These are phyloP conservation scores for Drosophila yakuba DNA, from an alignment of 1,140 invertebrate species.

Conservation along the genomic window DNA sequence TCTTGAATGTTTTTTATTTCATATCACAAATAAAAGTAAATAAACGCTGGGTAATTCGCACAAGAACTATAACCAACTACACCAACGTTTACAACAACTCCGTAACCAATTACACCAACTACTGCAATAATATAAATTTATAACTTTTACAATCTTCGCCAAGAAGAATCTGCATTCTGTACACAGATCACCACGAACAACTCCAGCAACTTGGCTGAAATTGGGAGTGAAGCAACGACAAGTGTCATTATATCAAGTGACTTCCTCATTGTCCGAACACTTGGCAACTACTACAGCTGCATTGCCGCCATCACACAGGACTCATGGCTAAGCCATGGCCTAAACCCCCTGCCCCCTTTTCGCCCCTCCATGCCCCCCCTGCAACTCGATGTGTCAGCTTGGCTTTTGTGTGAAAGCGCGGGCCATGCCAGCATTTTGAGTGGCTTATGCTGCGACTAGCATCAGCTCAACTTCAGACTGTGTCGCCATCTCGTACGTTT, in stretches of 20 bases:
- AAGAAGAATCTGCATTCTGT: neutral
- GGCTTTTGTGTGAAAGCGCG: conserved; percentile 42
- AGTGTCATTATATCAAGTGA: conserved; percentile 81
- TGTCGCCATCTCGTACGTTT: conserved; percentile 7
- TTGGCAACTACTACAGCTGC: conserved; percentile 31
- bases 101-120: neutral
- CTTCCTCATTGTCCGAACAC: conserved; percentile 66
- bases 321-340: conserved; percentile 25
- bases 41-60: no score
- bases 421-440: conserved; percentile 71
- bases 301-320: conserved; percentile 11
- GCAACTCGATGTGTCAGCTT: conserved; percentile 40
- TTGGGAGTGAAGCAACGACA: conserved; percentile 53
- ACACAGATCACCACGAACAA: neutral
- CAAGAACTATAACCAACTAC: no score
- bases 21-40: no score
- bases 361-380: neutral
- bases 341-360: conserved; percentile 7
- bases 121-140: conserved; percentile 7
- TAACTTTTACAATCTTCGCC: no score
- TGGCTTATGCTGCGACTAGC: conserved; percentile 60
- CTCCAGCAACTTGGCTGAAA: conserved; percentile 3
- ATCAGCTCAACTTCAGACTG: conserved; percentile 31
- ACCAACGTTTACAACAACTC: no score
- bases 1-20: no score